Base-by-base conservation (phyloP, 2,797 vertebrate genomes). In the Percopsis omiscomaycus region DNA sequence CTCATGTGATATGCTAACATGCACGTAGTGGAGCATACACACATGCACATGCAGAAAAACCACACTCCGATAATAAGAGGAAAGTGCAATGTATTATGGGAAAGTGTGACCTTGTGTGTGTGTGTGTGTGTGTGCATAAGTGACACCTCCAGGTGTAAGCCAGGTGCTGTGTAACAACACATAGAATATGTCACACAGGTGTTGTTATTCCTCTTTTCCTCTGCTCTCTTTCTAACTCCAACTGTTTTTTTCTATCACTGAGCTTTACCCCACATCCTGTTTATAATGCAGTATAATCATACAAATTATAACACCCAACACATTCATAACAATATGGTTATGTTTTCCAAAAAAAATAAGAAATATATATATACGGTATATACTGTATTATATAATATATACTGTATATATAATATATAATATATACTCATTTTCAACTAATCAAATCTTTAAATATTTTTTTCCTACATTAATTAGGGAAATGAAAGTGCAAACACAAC, bases 181-280 rank as follows among this genome's bases (percentile, higher is more conserved):
- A 65, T 74, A 61, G 30, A 51, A 55, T 63, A 64, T 69, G 63
- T 70, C 37, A 13, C 22, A 57, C 64, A 73, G 71, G 55, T 71
- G 64, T 37, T 14, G 54, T 54, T 29, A 71, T 49, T 57, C 66
- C 14, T 14, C 55, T 60, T 71, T 45, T 22, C 65, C 65, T 68
- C 10, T 11, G 58, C 71, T 72, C 80, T 47, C 66, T 75, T 72
- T 87, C 77, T 53, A 58, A 30, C 87, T 85, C 58, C 12, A 10
- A 60, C 75, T 68, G 80, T 50, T 64, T 73, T 70, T 70, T 59
- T 46, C 28, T 65, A 67, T 11, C 45, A 28, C 85, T 79, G 32
- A 8, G 5, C 8, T 5, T 8, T 5, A 37, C 8, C 5, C 32
- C 8, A 8, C 6, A 37, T 37, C 32, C 32, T 37, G 32, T 37